Percentiles rank a stretch among this genome's conserved stretches.
phyloP scores from a whole-genome alignment of 2,113 vertebrate species.

The Nibea coibor region DNA sequence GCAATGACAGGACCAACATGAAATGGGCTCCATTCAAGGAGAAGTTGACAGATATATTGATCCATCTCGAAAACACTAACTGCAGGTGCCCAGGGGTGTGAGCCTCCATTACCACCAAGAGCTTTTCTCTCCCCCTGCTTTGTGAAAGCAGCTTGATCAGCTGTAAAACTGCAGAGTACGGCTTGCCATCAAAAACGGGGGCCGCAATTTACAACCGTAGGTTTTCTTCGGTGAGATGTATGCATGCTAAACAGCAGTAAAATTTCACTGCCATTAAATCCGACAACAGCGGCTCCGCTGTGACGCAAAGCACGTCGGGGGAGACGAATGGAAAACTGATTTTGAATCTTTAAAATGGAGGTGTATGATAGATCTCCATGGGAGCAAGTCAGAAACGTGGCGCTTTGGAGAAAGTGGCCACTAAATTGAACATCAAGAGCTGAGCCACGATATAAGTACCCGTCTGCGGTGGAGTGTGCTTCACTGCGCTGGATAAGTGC shows the following conservation, averaged over 20 bases:
- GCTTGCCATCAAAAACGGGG: constrained; percentile 29
- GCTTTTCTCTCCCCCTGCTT: constrained; percentile 7
- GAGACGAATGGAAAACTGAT: constrained; percentile 1
- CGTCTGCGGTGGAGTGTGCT: constrained; percentile 49
- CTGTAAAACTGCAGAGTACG: constrained; percentile 36
- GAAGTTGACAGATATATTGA: constrained; percentile 73
- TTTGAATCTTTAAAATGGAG: constrained; percentile 9
- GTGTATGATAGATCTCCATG: constrained; percentile 9
- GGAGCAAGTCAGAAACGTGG: constrained; percentile 7
- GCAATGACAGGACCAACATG: constrained; percentile 40
- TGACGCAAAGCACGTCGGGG: background rate
- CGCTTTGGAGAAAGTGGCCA: constrained; percentile 37
- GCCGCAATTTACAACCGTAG: constrained; percentile 5
- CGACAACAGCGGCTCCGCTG: background rate
- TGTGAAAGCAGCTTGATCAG: constrained; percentile 24
- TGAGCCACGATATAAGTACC: constrained; percentile 37
- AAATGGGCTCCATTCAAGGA: constrained; percentile 53
- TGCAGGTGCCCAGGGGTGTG: constrained; percentile 40
- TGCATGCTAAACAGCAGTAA: constrained; percentile 10
- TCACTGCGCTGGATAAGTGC: constrained; percentile 30
- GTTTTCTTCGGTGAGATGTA: constrained; percentile 3
- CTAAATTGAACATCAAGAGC: constrained; percentile 47
- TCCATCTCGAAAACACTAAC: constrained; percentile 58
- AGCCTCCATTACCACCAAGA: constrained; percentile 37
- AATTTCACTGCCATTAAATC: constrained; percentile 21